A percentile compares a stretch with the other conserved stretches of the same genome.
phyloP scores from a whole-genome alignment of 1,140 invertebrate species.

The Monomorium pharaonis region DNA sequence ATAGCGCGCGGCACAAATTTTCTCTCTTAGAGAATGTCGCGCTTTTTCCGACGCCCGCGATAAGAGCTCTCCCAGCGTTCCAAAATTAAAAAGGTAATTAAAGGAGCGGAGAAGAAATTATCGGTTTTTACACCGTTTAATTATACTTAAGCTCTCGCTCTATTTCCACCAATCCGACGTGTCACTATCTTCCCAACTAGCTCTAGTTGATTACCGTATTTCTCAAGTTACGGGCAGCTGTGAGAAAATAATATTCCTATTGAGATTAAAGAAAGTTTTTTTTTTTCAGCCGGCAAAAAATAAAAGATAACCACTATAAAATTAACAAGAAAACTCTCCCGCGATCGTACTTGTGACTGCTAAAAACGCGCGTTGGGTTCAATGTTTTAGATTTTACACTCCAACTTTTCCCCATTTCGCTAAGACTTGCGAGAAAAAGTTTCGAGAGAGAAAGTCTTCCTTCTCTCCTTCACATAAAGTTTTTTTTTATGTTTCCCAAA shows the following conservation, averaged over 20 bases:
- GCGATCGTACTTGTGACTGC: neutral
- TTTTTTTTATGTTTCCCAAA: neutral
- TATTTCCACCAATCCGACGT: neutral
- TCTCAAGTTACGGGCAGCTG: neutral
- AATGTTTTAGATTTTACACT: neutral
- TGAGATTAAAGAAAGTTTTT: neutral
- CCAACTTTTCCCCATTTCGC: neutral
- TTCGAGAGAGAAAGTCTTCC: neutral
- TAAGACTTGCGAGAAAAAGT: conserved; percentile 1
- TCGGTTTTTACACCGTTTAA: conserved; percentile 14
- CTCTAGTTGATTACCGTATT: neutral
- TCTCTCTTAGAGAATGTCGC: conserved; percentile 15
- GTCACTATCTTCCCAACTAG: neutral
- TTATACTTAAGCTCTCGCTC: conserved; percentile 1
- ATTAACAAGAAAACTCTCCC: conserved; percentile 13
- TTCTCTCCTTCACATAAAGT: neutral
- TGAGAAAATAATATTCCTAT: neutral
- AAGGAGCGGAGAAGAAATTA: conserved; percentile 30
- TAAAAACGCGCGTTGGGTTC: neutral
- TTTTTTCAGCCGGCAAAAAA: neutral
- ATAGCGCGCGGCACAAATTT: conserved; percentile 14
- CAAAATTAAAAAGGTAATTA: conserved; percentile 56
- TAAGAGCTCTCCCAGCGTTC: conserved; percentile 2
- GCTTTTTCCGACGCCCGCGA: conserved; percentile 41
- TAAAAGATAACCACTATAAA: neutral